These are phyloP conservation scores for Sthenelais limicola DNA, from an alignment of 2,888 invertebrate species.

Conservation along the genomic window DNA sequence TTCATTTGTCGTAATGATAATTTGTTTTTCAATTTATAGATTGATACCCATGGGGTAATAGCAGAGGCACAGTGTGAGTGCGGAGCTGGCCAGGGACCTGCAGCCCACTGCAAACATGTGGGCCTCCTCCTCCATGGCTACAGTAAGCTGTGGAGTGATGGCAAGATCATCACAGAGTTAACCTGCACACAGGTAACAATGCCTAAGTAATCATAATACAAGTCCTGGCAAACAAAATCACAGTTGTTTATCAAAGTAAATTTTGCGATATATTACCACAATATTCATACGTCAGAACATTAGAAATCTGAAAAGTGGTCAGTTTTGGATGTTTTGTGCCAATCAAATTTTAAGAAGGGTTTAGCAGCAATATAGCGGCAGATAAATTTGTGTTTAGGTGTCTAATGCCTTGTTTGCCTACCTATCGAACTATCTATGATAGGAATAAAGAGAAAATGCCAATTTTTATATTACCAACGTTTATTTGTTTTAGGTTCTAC, in stretches of 20 bases:
- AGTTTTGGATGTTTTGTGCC: no score
- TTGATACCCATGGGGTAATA: neutral
- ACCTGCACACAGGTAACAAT: constrained; percentile 6
- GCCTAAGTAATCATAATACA: neutral
- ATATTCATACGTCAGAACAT: no score
- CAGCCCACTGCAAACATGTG: constrained; percentile 30
- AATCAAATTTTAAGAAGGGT: no score
- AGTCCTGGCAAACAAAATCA: no score
- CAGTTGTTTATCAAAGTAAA: no score
- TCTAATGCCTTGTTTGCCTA: no score
- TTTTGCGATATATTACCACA: no score
- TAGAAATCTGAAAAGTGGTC: no score
- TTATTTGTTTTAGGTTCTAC: neutral
- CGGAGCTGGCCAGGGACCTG: constrained; percentile 26
- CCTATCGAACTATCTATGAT: no score
- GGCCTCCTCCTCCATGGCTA: neutral
- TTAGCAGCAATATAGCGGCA: no score
- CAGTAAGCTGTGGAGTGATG: neutral
- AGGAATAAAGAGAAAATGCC: neutral
- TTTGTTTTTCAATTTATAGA: constrained; percentile 5
- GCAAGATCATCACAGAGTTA: neutral
- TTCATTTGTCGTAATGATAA: neutral
- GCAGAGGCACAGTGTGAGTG: constrained; percentile 13
- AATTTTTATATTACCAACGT: neutral
- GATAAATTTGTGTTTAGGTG: no score